phyloP scores from a whole-genome alignment of 2,888 invertebrate genomes.

The Punctoribates punctum region DNA sequence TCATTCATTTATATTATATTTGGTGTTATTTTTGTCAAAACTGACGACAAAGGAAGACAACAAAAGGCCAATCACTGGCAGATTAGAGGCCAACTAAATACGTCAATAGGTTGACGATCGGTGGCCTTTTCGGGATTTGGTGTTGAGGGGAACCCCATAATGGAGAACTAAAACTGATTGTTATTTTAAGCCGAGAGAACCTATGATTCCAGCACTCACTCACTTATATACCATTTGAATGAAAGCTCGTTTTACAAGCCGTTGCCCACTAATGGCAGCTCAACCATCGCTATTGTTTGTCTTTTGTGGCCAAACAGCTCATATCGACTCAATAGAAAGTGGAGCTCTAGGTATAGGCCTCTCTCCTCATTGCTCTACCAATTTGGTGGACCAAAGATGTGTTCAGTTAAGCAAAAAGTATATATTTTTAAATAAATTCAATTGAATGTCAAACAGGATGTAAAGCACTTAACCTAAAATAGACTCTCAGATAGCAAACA shows the following conservation, averaged over 20 bases:
- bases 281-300: constrained; percentile 28
- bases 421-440: constrained; percentile 11
- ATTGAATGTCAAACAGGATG: constrained; percentile 38
- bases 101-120: constrained; percentile 18
- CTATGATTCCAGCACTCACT: constrained; percentile 13
- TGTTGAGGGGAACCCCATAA: constrained; percentile 36
- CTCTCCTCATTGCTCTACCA: constrained; percentile 5
- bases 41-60: not conserved
- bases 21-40: constrained; percentile 34
- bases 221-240: not conserved
- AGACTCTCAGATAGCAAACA: not conserved
- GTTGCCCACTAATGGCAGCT: constrained; percentile 35
- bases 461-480: constrained; percentile 33
- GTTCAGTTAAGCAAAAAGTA: constrained; percentile 29
- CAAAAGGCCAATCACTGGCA: constrained; percentile 35
- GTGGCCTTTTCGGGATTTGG: constrained; percentile 32
- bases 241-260: constrained; percentile 39
- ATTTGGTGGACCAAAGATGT: not conserved
- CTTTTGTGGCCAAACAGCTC: not conserved
- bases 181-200: constrained; percentile 31
- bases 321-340: constrained; percentile 27
- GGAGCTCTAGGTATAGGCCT: too few relatives aligned
- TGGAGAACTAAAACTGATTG: constrained; percentile 29
- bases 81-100: constrained; percentile 33
- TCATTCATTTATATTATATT: constrained; percentile 37